Evolutionary conservation across 2,113 vertebrate species (phyloP), one percentile per base, ranked within the genome.

Genomic region (Melanerpes aurifrons): DNA sequence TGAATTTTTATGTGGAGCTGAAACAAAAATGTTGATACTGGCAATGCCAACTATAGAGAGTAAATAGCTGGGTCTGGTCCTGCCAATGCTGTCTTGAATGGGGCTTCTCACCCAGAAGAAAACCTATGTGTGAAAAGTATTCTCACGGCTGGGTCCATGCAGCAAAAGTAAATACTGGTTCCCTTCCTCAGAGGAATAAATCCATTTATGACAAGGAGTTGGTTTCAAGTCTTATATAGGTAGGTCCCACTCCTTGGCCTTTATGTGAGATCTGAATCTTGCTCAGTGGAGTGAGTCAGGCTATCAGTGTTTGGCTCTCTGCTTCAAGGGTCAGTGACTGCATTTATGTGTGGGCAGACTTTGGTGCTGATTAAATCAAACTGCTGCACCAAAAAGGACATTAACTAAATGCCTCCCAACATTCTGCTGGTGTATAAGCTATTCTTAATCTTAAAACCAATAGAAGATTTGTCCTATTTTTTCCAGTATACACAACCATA

Each of bases 21-120:
- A 96, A 96, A 96, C 95, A 95, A 96, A 96, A 96, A 95, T 94
- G 94, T 96, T 95, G 95, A 91, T 94, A 91, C 91, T 95, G 85
- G 87, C 90, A 84, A 88, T 91, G 95, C 87, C 82, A 95, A 7
- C 82, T 82, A 12, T 31, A 90, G 87, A 86, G 80, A 86, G 91
- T 90, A 96, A 96, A 95, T 96, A 96, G 93, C 90, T 86, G 87
- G 9, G 91, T 86, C 82, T 85, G 61, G 80, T 70, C 88, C 76
- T 96, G 96, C 93, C 94, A 96, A 62, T 56, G 62, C 91, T 62
- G 69, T 14, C 45, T 95, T 96, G 91, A 96, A 95, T 96, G 89
- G 76, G 54, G 73, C 94, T 95, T 91, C 93, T 94, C 83, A 96
- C 70, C 66, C 92, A 94, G 73, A 93, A 92, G 82, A 86, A 95